Conservation (phyloP, 1,140 invertebrate genomes). For the Hydropsyche tenuis region DNA sequence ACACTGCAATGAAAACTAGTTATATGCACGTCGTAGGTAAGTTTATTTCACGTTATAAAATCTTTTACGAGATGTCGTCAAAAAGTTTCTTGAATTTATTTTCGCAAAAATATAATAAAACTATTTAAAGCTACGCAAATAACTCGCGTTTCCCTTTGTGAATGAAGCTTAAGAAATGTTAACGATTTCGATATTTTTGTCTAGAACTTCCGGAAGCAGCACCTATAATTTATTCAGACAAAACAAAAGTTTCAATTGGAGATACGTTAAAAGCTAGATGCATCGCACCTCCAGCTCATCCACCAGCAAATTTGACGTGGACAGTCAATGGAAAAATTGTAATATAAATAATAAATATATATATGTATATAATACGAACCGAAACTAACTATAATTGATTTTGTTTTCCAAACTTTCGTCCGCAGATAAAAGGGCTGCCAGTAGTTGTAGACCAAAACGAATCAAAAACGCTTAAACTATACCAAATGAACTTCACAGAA, state of each 20-base stretch:
- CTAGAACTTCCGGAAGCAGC: constrained; percentile 68
- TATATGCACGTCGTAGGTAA: constrained; percentile 76
- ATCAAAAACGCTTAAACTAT: background rate
- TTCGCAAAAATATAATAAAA: background rate
- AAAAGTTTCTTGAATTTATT: background rate
- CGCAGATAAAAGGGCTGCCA: constrained; percentile 24
- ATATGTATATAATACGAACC: too few species aligned
- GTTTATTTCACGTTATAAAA: constrained; percentile 32
- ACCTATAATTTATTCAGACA: constrained; percentile 67
- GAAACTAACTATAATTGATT: background rate
- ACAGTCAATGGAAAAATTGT: constrained; percentile 69
- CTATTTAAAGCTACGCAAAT: too few species aligned
- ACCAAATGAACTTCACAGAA: background rate
- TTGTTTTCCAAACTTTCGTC: background rate
- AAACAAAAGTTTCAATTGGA: constrained; percentile 68
- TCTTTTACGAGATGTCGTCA: background rate
- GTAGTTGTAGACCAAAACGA: constrained; percentile 9
- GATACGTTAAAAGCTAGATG: constrained; percentile 72
- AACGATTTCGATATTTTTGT: constrained; percentile 51
- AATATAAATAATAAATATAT: background rate
- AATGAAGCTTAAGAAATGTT: background rate
- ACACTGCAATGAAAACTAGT: constrained; percentile 68
- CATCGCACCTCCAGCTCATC: constrained; percentile 69
- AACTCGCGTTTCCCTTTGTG: too few species aligned
- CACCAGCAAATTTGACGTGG: constrained; percentile 76